Base-by-base conservation (phyloP, 2,888 invertebrate genomes). In the Stenodema calcarata region DNA sequence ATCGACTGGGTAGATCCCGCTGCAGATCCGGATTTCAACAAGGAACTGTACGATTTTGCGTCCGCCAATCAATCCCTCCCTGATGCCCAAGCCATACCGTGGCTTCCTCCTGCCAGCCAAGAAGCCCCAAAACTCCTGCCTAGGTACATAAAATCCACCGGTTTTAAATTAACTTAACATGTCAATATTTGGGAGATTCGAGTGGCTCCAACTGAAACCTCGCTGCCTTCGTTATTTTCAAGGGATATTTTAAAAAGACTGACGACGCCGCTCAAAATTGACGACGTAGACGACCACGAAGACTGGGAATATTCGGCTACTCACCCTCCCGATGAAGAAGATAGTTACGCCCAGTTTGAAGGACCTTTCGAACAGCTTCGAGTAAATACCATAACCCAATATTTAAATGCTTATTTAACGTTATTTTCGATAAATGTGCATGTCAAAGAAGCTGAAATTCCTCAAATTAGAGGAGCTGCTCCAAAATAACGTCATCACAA, bases 1-100 rank as follows among this genome's bases (percentile, higher is more conserved):
- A 42, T 88, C 14, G 44, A 82, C 9, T 88, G 84, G 81, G 69
- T 76, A 18, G 80, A 87, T 50, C 85, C 87, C 3, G 41, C 47
- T 11, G 42, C 23, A 1, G 87, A 88, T 62, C 30, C 35, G 16
- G 23, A 86, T 4, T 87, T 88, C 81, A 75, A 44, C 73, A 80
- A 86, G 42, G 79, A 88, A 47, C 73, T 88, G 16, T 81, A 44
- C 41, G 85, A 84, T 3, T 86, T 81, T 47, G 54, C 78, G 12
- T 86, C 86, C 0, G 78, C 78, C 7, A 42, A 69, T 18, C 35
- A 79, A 28, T 11, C 16, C 0, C 62, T 86, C 9, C 79, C 78
- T 14, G 86, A 86, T 47, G 86, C 86, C 18, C 44, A 54, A 3
- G 23, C 44, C 16, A 54, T 86, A 62, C 44, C 78, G 0, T 86